These are phyloP conservation scores for Oligia fasciuncula DNA, from an alignment of 2,888 invertebrate genomes.

Conservation along the genomic window DNA sequence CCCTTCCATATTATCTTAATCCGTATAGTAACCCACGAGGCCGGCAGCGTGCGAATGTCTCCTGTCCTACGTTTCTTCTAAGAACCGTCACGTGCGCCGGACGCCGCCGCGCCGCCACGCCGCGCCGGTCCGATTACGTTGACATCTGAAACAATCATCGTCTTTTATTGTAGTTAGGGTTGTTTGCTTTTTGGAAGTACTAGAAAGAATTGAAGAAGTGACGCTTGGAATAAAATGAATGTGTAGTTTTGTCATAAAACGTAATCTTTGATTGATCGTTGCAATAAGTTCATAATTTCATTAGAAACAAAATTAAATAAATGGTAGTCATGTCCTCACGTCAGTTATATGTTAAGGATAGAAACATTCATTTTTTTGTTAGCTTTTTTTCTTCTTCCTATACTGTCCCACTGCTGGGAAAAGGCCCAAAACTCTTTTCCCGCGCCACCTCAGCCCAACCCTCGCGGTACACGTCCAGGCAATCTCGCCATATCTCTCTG, in stretches of 20 bases:
- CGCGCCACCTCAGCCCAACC: background rate
- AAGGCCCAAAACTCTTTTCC: background rate
- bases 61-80: slow-evolving; percentile 27
- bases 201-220: background rate
- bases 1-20: background rate
- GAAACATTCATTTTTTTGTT: background rate
- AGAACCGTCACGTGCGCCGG: slow-evolving; percentile 48
- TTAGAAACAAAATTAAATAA: background rate
- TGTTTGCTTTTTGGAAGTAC: background rate
- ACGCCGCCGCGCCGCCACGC: background rate
- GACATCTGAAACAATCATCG: background rate
- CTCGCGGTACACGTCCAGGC: too few species aligned
- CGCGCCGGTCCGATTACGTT: slow-evolving; percentile 20
- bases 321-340: background rate
- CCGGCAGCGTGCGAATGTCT: slow-evolving; percentile 46
- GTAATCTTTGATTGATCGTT: background rate
- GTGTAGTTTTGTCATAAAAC: background rate
- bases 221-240: background rate
- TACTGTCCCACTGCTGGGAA: too few species aligned
- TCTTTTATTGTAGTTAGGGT: slow-evolving; percentile 10
- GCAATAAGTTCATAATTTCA: background rate
- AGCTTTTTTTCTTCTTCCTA: background rate
- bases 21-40: slow-evolving; percentile 47
- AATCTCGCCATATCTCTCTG: background rate
- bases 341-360: background rate